These are phyloP conservation scores for Cladorhizidae sp. DNA, from an alignment of 37 sponge, comb jelly and placozoan species.

Conservation along the genomic window DNA sequence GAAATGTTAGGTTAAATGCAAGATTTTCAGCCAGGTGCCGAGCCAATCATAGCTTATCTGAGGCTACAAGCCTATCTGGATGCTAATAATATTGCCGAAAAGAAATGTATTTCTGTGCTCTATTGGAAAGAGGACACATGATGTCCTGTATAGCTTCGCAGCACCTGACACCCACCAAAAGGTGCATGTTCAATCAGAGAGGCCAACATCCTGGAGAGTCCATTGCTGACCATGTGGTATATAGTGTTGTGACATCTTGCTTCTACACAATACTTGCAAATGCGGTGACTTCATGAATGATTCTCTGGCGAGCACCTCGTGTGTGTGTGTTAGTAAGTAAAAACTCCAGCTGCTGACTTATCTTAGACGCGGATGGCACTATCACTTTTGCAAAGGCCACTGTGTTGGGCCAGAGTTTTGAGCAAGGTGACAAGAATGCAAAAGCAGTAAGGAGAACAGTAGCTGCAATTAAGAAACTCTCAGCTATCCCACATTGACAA, in stretches of 20 bases:
- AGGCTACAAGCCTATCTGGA: conserved; percentile 8
- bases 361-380: background rate
- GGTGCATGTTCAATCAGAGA: background rate
- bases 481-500: no score
- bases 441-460: background rate
- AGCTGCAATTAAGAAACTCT: no score
- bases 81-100: conserved; percentile 16
- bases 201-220: background rate
- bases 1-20: background rate
- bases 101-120: background rate
- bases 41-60: background rate
- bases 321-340: no score
- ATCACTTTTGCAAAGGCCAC: conserved; percentile 1
- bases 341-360: background rate
- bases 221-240: conserved; percentile 5
- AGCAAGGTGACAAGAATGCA: conserved; percentile 9
- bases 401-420: background rate
- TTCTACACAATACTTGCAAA: background rate
- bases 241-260: conserved; percentile 3
- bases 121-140: no score
- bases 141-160: no score
- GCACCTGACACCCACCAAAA: conserved; percentile 4
- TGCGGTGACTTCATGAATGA: background rate
- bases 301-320: no score
- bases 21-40: conserved; percentile 8